Conservation (phyloP, 2,797 vertebrate genomes). For the Sebastes minor region DNA sequence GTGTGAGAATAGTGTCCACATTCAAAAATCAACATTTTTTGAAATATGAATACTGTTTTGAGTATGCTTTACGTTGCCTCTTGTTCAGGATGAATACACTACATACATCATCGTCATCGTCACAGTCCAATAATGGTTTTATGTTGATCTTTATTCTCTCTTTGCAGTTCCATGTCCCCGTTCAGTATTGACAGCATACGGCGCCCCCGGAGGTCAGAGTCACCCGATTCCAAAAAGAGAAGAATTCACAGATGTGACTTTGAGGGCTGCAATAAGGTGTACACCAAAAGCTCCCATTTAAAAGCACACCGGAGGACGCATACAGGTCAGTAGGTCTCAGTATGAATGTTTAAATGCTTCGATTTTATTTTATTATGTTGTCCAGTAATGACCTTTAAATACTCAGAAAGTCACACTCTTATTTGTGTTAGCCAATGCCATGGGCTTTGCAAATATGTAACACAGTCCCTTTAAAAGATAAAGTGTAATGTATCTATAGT, state of each 20-base stretch:
- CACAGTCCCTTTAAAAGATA: not conserved
- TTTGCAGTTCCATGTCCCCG: constrained; percentile 93
- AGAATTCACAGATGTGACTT: constrained; percentile 99
- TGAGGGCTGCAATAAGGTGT: constrained; percentile 99
- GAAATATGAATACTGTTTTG: not conserved
- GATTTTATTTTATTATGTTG: not conserved
- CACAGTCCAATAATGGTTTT: not conserved
- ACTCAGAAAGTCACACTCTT: not conserved
- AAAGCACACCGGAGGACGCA: constrained; percentile 98
- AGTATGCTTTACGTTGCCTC: not conserved
- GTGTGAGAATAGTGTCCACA: not conserved
- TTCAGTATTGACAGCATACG: constrained; percentile 99
- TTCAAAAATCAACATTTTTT: not conserved
- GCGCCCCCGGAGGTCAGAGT: constrained; percentile 94
- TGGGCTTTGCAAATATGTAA: not conserved
- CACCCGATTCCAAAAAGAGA: constrained; percentile 97
- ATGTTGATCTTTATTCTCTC: not conserved
- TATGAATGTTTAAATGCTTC: not conserved
- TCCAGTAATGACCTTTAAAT: not conserved
- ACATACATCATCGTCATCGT: fast-evolving
- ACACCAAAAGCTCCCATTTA: constrained; percentile 99
- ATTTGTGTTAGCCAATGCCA: not conserved
- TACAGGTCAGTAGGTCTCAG: constrained; percentile 85
- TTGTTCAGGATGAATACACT: not conserved
- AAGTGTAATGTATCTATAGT: not conserved